Base-by-base conservation (phyloP, 1,140 invertebrate species). In the Eciton burchellii region DNA sequence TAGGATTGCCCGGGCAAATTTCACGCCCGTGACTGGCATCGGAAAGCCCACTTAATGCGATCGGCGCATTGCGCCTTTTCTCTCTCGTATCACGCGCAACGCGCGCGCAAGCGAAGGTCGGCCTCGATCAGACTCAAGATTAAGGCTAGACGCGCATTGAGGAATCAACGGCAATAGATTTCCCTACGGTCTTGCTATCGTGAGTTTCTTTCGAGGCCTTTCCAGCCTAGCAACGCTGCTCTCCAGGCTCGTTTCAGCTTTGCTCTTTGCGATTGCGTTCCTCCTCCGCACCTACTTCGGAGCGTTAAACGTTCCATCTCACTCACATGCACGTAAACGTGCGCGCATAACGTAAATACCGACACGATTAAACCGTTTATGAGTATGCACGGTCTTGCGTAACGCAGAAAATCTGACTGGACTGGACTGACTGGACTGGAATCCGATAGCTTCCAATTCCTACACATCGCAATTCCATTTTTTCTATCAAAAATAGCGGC, bases 1-100 rank as follows among this genome's bases (percentile, higher is more conserved):
- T 65, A 54, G 68, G 16, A 56, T 79, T 68, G 74, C 35, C 56
- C 43, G 49, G 19, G 35, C 54, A 68, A 68, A 79, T 79, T 79
- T 79, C 74, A 79, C 24, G 49, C 65, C 35, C 47, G 54, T 77
- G 63, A 77, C 62, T 77, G 24, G 56, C 29, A 6, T 35, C 14
- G 52, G 52, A 65, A 45, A 45, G 54, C 12, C 47, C 14, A 41
- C 14, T 6, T 47, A 49, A 74, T 57, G n/a, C 35, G 6, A 65
- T 66, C 45, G 16, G 6, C 29, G 52, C 54, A 57, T 29, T 56
- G 1, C 6, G 16, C 12, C 54, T 68, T 77, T 68, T 68, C n/a
- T 60, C 19, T 45, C 26, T 35, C 35, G 6, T 21, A 68, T 68
- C 0, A n/a, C n/a, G n/a, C n/a, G 49, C 63, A 70, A 56, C 21